Conservation (phyloP, 2,113 vertebrate species). For the Pyxicephalus adspersus region DNA sequence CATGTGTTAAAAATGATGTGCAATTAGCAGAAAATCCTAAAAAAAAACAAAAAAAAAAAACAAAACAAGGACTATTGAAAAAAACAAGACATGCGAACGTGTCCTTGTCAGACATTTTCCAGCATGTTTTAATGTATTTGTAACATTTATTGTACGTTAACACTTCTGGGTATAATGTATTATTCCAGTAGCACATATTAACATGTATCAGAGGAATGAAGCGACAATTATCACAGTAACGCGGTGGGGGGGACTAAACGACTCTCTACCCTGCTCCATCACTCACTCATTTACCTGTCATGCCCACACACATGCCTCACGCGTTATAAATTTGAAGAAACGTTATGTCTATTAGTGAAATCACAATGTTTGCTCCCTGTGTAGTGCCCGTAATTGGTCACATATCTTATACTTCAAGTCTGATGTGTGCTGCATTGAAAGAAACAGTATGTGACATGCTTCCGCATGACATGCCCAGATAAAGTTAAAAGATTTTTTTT, state of each 20-base stretch:
- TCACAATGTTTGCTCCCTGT: constrained; percentile 19
- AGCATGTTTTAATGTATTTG: constrained; percentile 5
- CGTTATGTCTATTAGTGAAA: constrained; percentile 34
- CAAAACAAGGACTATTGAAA: too few relatives aligned
- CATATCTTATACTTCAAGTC: constrained; percentile 22
- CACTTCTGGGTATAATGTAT: constrained; percentile 27
- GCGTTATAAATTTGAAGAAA: constrained; percentile 33
- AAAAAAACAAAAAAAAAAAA: too few relatives aligned
- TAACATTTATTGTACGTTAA: constrained; percentile 8
- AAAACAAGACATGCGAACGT: too few relatives aligned
- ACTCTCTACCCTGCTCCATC: constrained; percentile 39
- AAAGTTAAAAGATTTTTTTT: too few relatives aligned
- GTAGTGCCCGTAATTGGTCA: constrained; percentile 14
- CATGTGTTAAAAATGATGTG: too few relatives aligned
- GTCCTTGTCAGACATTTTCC: background rate
- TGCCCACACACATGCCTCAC: constrained; percentile 32
- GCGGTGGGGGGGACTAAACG: background rate
- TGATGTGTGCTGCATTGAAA: background rate
- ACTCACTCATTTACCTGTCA: constrained; percentile 47
- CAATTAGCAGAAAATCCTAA: too few relatives aligned
- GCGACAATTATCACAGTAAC: constrained; percentile 37
- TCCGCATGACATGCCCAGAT: background rate
- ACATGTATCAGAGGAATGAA: constrained; percentile 38
- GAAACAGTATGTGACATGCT: background rate
- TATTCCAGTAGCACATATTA: constrained; percentile 25